Evolutionary conservation across 2,797 vertebrate species (phyloP).

Genomic region (Atherinosoma microstoma): DNA sequence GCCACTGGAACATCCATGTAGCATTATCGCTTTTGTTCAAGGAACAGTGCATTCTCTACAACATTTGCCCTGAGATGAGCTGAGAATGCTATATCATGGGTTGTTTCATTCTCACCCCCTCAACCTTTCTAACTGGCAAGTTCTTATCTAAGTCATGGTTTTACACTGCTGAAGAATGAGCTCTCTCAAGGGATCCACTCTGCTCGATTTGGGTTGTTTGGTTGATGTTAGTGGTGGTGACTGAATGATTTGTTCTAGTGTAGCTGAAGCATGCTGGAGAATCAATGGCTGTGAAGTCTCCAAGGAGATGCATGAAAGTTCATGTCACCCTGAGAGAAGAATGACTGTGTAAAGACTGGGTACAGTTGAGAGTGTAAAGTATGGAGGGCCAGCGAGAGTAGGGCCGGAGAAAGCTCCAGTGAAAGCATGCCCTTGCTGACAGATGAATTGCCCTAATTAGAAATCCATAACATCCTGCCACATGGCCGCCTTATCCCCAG

Average conservation of each 20-base stretch:
- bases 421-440: constrained; percentile 97
- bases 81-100: constrained; percentile 22
- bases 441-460: constrained; percentile 99
- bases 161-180: constrained; percentile 57
- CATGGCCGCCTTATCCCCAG: constrained; percentile 99
- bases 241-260: constrained; percentile 68
- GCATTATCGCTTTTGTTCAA: constrained; percentile 37
- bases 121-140: constrained; percentile 32
- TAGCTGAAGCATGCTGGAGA: constrained; percentile 49
- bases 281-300: constrained; percentile 52
- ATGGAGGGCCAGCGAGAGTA: constrained; percentile 52
- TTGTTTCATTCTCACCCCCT: constrained; percentile 48
- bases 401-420: constrained; percentile 86
- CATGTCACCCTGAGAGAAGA: constrained; percentile 48
- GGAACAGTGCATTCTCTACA: constrained; percentile 29
- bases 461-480: constrained; percentile 99
- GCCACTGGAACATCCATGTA: constrained; percentile 53
- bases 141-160: constrained; percentile 69
- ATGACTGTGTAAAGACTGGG: constrained; percentile 48
- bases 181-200: constrained; percentile 55
- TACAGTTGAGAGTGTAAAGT: constrained; percentile 68
- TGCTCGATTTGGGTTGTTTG: constrained; percentile 42
- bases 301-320: constrained; percentile 40
- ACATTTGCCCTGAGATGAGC: constrained; percentile 29
- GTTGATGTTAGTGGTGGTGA: constrained; percentile 53